Evolutionary conservation across 2,888 invertebrate species (phyloP).

Genomic region (Poecilobothrus nobilitatus): DNA sequence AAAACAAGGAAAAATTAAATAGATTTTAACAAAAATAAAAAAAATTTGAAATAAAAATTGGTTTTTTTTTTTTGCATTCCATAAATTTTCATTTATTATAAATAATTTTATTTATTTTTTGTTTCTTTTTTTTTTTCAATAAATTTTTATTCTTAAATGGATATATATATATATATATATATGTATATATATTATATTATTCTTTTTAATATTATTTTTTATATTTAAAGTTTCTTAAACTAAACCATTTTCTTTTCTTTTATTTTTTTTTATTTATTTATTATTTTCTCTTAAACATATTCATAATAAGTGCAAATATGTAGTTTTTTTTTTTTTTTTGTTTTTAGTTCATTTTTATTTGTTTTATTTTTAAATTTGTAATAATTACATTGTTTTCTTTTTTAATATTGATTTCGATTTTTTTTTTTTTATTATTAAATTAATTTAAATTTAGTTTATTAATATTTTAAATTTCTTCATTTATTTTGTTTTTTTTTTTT

Average conservation of each 20-base stretch:
- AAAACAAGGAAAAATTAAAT: no score
- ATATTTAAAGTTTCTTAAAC: neutral
- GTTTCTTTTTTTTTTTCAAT: conserved; percentile 2
- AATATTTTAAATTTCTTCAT: neutral
- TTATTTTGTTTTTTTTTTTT: neutral
- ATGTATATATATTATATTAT: neutral
- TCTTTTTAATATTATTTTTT: neutral
- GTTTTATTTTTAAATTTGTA: neutral
- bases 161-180: no score
- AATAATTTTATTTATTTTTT: conserved; percentile 6
- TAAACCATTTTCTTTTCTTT: conserved; percentile 1
- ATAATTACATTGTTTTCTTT: neutral
- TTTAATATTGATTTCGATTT: neutral
- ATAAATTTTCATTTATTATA: conserved; percentile 2
- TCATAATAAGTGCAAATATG: conserved; percentile 6
- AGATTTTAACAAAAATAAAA: no score
- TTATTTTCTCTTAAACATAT: neutral
- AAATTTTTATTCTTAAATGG: neutral
- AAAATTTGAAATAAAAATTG: no score
- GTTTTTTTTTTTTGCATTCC: neutral
- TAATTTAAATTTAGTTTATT: neutral
- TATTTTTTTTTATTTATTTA: neutral
- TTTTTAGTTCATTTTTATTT: neutral
- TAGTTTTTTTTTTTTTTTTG: neutral
- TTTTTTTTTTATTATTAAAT: neutral